Evolutionary conservation across 2,113 vertebrate genomes (phyloP).

Genomic region (Benitochromis conjunctus): DNA sequence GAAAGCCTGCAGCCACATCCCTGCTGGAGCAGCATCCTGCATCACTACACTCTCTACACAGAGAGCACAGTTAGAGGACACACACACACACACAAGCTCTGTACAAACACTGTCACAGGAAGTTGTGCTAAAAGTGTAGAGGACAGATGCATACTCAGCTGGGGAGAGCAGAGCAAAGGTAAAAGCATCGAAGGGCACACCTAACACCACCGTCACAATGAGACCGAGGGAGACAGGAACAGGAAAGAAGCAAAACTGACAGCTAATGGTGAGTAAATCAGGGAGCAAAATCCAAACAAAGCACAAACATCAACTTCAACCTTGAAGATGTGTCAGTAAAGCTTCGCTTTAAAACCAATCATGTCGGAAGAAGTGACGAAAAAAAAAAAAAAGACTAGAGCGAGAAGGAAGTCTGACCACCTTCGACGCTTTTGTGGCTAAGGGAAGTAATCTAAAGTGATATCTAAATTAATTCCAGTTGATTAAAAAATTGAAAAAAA

Average conservation of each 20-base stretch:
- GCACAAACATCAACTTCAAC: slow-evolving; percentile 16
- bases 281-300: neutral
- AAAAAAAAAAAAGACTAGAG: neutral
- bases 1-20: slow-evolving; percentile 65
- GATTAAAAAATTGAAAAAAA: slow-evolving; percentile 31
- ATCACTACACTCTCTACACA: slow-evolving; percentile 37
- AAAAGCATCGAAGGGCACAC: slow-evolving; percentile 52
- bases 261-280: slow-evolving; percentile 36
- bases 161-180: slow-evolving; percentile 32
- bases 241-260: slow-evolving; percentile 13
- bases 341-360: slow-evolving; percentile 17
- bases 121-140: slow-evolving; percentile 53
- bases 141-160: slow-evolving; percentile 61
- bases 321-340: slow-evolving; percentile 21
- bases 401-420: neutral
- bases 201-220: neutral
- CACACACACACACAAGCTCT: slow-evolving; percentile 1
- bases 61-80: slow-evolving; percentile 52
- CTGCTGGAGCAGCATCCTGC: slow-evolving; percentile 55
- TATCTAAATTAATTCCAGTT: slow-evolving; percentile 33
- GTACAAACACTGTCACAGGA: slow-evolving; percentile 45
- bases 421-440: neutral
- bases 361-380: neutral
- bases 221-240: neutral
- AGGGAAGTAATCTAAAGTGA: slow-evolving; percentile 15